Conservation (phyloP, 2,797 vertebrate genomes). For the Thalassophryne amazonica region DNA sequence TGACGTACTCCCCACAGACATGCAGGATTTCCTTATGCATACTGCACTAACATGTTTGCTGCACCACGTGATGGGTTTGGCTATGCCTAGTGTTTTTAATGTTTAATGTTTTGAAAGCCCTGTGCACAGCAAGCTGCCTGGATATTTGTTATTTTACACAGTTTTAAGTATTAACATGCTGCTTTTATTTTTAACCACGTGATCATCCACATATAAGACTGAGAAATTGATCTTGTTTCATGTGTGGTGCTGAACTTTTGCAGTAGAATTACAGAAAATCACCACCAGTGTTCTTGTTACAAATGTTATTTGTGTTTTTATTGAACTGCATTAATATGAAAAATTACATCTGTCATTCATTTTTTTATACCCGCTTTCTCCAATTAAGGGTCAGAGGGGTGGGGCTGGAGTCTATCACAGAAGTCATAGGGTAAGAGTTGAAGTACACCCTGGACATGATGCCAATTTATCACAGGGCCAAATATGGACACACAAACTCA, state of each 20-base stretch:
- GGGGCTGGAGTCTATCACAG: too few species aligned
- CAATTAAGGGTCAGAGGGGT: too few species aligned
- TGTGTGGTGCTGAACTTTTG: slow-evolving; percentile 6
- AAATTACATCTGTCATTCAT: too few species aligned
- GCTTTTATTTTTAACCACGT: not conserved
- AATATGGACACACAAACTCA: too few species aligned
- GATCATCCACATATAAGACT: slow-evolving; percentile 6
- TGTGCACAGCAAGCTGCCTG: not conserved
- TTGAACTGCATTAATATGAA: too few species aligned
- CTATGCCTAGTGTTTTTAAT: not conserved
- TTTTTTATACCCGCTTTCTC: too few species aligned
- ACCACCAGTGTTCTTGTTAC: too few species aligned
- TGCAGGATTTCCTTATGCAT: slow-evolving; percentile 19
- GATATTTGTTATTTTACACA: slow-evolving; percentile 6
- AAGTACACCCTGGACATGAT: too few species aligned
- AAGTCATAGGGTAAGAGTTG: too few species aligned
- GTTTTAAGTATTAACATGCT: not conserved
- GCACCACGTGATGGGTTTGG: slow-evolving; percentile 5
- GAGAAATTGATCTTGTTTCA: slow-evolving; percentile 1
- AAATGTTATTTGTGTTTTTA: too few species aligned
- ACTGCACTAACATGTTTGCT: not conserved
- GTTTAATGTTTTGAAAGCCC: slow-evolving; percentile 5
- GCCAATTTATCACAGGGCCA: too few species aligned
- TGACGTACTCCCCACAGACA: slow-evolving; percentile 19
- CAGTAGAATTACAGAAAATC: slow-evolving; percentile 10